Evolutionary conservation across 2,113 vertebrate genomes (phyloP).

Genomic region (Hyaena hyaena): DNA sequence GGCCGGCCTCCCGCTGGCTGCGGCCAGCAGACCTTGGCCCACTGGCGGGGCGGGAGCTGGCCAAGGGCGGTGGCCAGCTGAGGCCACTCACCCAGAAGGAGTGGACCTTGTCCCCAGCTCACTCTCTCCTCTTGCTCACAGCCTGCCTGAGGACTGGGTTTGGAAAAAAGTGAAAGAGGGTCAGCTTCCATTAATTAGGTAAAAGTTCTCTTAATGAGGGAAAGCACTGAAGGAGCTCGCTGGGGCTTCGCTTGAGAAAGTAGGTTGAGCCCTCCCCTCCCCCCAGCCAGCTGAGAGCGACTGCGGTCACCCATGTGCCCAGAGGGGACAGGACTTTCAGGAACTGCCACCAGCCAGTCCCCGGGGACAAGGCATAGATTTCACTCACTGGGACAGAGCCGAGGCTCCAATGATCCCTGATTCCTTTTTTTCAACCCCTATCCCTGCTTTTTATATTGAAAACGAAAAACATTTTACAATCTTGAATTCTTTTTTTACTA

Average conservation of each 20-base stretch:
- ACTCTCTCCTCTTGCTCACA: background rate
- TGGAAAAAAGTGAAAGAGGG: background rate
- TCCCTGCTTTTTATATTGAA: background rate
- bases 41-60: background rate
- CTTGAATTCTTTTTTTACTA: background rate
- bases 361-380: slow-evolving; percentile 30
- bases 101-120: background rate
- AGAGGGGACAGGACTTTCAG: background rate
- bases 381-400: background rate
- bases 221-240: background rate
- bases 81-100: background rate
- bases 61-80: background rate
- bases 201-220: slow-evolving; percentile 6
- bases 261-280: background rate
- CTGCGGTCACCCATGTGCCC: background rate
- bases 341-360: background rate
- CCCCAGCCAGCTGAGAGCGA: background rate
- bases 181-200: slow-evolving; percentile 15
- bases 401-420: background rate
- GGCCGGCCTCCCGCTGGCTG: background rate
- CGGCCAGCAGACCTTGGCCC: background rate
- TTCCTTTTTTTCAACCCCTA: background rate
- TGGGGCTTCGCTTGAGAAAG: slow-evolving; percentile 1
- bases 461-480: background rate
- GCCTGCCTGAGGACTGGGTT: background rate